These are phyloP conservation scores for Xanthorhoe spadicearia DNA, from an alignment of 2,888 invertebrate species.

Conservation along the genomic window DNA sequence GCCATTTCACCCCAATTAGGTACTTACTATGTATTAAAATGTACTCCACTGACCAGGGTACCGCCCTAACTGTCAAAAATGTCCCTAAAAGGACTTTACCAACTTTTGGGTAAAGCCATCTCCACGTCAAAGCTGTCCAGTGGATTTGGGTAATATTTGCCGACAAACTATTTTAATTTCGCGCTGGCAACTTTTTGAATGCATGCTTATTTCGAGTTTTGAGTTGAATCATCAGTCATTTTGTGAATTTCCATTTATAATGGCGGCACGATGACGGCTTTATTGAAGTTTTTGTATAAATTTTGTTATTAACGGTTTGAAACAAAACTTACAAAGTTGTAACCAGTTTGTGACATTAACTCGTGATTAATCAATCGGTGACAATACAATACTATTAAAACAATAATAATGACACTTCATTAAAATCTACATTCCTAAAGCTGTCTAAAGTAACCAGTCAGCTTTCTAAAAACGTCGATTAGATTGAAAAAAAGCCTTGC, in stretches of 20 bases:
- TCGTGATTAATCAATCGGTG: too few relatives aligned
- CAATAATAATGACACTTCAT: too few relatives aligned
- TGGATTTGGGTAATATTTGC: constrained; percentile 26
- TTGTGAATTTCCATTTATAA: background rate
- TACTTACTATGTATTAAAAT: background rate
- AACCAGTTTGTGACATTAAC: too few relatives aligned
- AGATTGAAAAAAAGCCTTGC: too few relatives aligned
- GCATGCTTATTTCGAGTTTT: background rate
- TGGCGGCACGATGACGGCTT: background rate
- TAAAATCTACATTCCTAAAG: too few relatives aligned
- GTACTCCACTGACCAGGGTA: background rate
- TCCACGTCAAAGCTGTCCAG: constrained; percentile 25
- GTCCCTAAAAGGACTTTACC: constrained; percentile 15
- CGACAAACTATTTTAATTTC: constrained; percentile 35
- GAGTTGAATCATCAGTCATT: constrained; percentile 21
- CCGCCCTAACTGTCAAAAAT: constrained; percentile 27
- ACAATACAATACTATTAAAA: too few relatives aligned
- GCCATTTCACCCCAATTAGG: background rate
- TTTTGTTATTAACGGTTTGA: too few relatives aligned
- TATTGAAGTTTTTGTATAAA: too few relatives aligned
- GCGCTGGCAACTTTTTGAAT: constrained; percentile 24
- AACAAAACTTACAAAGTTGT: too few relatives aligned
- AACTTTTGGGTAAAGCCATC: constrained; percentile 29
- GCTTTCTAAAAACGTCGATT: too few relatives aligned
- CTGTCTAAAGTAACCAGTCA: too few relatives aligned